Percentiles rank a stretch among this genome's conserved stretches.
phyloP scores from a whole-genome alignment of 2,797 vertebrate species.

The Neoniphon sammara region DNA sequence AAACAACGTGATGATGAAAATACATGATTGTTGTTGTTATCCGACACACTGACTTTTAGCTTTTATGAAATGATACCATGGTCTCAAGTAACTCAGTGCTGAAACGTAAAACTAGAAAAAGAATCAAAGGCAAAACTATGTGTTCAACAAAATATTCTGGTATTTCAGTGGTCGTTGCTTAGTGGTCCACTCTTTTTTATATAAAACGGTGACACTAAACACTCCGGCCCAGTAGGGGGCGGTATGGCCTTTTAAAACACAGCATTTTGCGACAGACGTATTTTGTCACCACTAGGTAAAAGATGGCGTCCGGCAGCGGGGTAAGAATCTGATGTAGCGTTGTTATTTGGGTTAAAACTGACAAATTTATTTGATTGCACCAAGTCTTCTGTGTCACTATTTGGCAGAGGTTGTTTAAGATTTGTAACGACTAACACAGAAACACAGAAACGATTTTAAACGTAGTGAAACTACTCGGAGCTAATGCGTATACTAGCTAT shows the following conservation, averaged over 20 bases:
- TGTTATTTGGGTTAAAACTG: neutral
- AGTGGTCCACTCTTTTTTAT: too few species aligned
- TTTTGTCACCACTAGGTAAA: conserved; percentile 20
- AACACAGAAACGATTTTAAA: neutral
- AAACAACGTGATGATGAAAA: too few species aligned
- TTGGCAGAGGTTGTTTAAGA: neutral
- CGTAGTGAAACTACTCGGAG: neutral
- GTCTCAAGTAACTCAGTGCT: too few species aligned
- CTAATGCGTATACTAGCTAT: conserved; percentile 3
- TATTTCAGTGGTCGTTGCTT: too few species aligned
- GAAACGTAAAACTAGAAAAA: too few species aligned
- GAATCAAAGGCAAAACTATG: too few species aligned
- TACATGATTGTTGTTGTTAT: too few species aligned
- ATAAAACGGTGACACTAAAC: neutral
- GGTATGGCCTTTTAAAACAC: neutral
- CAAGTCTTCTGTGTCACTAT: neutral
- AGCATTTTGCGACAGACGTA: conserved; percentile 39
- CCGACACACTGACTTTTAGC: too few species aligned
- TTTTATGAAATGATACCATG: too few species aligned
- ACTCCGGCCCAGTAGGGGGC: conserved; percentile 37
- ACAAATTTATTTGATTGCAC: too few species aligned
- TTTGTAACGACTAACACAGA: accelerated
- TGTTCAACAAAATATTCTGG: too few species aligned
- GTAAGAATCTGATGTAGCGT: conserved; percentile 61
- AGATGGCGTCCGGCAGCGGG: conserved; percentile 84